These are phyloP conservation scores for Calcarius lapponicus DNA, from an alignment of 2,797 vertebrate species.

Conservation along the genomic window DNA sequence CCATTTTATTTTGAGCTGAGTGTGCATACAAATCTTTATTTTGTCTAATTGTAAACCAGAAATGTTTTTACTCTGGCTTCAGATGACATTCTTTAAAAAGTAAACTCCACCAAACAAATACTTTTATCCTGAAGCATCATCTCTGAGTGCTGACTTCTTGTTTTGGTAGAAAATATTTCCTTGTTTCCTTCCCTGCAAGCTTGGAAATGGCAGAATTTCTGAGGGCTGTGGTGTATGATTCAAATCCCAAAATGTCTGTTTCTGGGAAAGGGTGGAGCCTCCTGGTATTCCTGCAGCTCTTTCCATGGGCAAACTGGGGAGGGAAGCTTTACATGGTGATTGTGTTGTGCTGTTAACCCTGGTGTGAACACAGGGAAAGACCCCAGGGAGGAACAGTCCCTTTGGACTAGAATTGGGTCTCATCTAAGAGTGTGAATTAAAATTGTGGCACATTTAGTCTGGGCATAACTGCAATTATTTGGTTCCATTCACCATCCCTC, in stretches of 20 bases:
- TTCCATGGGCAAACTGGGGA: neutral
- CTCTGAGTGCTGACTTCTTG: neutral
- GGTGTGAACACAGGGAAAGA: neutral
- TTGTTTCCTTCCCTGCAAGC: neutral
- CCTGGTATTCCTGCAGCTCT: neutral
- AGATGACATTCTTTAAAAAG: neutral
- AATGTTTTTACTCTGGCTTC: neutral
- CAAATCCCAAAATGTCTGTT: neutral
- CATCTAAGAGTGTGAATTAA: fast-evolving
- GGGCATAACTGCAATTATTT: neutral
- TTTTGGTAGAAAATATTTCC: neutral
- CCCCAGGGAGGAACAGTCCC: neutral
- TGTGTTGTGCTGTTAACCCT: neutral
- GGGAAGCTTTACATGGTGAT: neutral
- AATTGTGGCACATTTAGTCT: neutral
- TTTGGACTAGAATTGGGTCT: neutral
- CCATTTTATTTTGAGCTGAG: neutral
- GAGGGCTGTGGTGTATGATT: neutral
- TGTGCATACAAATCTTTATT: neutral
- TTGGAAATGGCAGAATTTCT: neutral
- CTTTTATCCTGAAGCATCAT: neutral
- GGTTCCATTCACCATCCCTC: neutral
- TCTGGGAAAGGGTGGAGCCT: neutral
- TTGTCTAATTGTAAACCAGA: neutral
- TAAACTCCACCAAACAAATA: neutral